Conservation (phyloP, 2,888 invertebrate genomes). For the Celastrina argiolus region DNA sequence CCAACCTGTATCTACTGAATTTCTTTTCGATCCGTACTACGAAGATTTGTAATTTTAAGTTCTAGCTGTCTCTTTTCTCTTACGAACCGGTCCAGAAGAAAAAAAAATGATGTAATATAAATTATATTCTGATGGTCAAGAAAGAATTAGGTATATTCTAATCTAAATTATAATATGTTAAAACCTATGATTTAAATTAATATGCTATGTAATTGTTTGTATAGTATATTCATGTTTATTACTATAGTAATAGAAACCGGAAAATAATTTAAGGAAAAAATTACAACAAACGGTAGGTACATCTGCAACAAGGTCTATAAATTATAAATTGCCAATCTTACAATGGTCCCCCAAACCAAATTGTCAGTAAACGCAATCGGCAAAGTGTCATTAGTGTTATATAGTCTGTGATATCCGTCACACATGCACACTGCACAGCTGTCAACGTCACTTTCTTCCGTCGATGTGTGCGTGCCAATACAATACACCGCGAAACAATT, state of each 20-base stretch:
- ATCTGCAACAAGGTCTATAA: background rate
- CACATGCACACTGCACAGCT: conserved; percentile 41
- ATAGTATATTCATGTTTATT: background rate
- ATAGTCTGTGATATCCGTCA: conserved; percentile 27
- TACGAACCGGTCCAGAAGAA: too few species aligned
- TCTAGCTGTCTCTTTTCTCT: too few species aligned
- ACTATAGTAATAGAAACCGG: background rate
- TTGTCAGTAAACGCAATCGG: conserved; percentile 38
- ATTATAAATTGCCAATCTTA: background rate
- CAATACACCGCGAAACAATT: conserved; percentile 46
- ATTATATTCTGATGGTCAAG: too few species aligned
- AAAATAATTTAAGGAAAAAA: background rate
- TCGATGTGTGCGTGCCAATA: conserved; percentile 41
- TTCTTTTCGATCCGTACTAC: too few species aligned
- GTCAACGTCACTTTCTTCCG: conserved; percentile 50
- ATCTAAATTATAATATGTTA: too few species aligned
- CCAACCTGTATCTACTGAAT: too few species aligned
- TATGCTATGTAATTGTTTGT: too few species aligned
- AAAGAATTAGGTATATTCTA: too few species aligned
- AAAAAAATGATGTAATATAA: too few species aligned
- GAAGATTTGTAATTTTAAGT: too few species aligned
- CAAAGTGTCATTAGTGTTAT: conserved; percentile 44
- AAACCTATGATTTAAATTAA: too few species aligned
- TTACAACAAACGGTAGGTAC: background rate
- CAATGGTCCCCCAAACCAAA: conserved; percentile 32